Base-by-base conservation (phyloP, 1,140 invertebrate genomes). In the Ephestia elutella region DNA sequence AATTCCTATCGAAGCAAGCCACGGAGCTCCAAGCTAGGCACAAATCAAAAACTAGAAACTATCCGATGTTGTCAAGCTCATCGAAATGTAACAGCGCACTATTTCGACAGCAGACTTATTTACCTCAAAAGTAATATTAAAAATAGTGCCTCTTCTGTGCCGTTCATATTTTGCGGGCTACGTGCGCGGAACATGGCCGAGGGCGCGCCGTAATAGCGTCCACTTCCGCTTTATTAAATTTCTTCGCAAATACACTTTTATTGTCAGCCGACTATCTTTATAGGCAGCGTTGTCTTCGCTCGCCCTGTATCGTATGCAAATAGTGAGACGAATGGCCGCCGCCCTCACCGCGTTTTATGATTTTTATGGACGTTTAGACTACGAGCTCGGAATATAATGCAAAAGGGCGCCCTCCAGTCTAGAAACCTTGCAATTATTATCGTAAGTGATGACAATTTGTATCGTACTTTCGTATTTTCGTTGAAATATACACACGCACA, bases 161-260 rank as follows among this genome's bases (percentile, higher is more conserved):
- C 15, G 1, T 44, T 8, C 10, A 15, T 17, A 44, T 17, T 1
- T 44, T 44, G 7, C 5, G 2, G 0, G 10, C 5, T 44, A 44
- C 38, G 38, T 20, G 13, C 38, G 35, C 54, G 51, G 18, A 55
- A n/a, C 50, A 53, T n/a, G 44, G 32, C 57, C 55, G 49, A 44
- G 19, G 80, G 77, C 69, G 68, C 63, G 67, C 67, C 71, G 72
- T 82, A 79, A 84, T 81, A 66, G 76, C 71, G 76, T 83, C 75
- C 76, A 79, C 79, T 88, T 88, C 83, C 80, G 81, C 86, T 80
- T 88, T 88, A 88, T 87, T 88, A 87, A 86, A 88, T 88, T 86
- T 88, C 86, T 86, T 86, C 72, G 82, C 83, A 86, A 88, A 86
- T 85, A 86, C 74, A 84, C 75, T 88, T 88, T 88, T 88, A 88